Evolutionary conservation across 2,888 invertebrate genomes (phyloP).

Genomic region (Heliconius sara): DNA sequence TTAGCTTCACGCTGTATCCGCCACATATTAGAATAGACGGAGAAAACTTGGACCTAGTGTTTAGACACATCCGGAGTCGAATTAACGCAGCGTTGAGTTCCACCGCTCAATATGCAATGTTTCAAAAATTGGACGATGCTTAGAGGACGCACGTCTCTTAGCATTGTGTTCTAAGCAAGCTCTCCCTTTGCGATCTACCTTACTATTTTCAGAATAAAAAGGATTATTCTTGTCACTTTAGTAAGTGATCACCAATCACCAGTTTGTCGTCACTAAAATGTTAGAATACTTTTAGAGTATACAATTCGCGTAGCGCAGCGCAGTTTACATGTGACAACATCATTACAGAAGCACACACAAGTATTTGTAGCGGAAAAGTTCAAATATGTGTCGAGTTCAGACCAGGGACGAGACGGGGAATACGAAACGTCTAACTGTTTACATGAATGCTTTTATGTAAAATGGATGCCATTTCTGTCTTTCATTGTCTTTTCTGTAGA

Average conservation of each 20-base stretch:
- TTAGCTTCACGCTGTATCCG: too few relatives aligned
- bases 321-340: slow-evolving; percentile 18
- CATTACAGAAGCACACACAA: slow-evolving; percentile 20
- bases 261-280: not conserved
- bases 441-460: not conserved
- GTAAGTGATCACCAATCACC: not conserved
- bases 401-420: slow-evolving; percentile 7
- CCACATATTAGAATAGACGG: too few relatives aligned
- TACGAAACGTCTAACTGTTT: slow-evolving; percentile 6
- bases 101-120: too few relatives aligned
- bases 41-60: too few relatives aligned
- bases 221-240: too few relatives aligned
- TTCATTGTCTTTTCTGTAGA: not conserved
- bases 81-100: too few relatives aligned
- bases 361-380: slow-evolving; percentile 12
- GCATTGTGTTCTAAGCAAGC: too few relatives aligned
- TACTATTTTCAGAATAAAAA: too few relatives aligned
- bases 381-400: slow-evolving; percentile 4
- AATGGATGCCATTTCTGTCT: not conserved
- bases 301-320: not conserved
- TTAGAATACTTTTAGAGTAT: not conserved
- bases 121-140: too few relatives aligned
- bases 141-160: too few relatives aligned
- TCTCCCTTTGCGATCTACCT: too few relatives aligned
- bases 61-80: too few relatives aligned